phyloP scores from a whole-genome alignment of 2,113 vertebrate genomes.

The Eupsittula cactorum region DNA sequence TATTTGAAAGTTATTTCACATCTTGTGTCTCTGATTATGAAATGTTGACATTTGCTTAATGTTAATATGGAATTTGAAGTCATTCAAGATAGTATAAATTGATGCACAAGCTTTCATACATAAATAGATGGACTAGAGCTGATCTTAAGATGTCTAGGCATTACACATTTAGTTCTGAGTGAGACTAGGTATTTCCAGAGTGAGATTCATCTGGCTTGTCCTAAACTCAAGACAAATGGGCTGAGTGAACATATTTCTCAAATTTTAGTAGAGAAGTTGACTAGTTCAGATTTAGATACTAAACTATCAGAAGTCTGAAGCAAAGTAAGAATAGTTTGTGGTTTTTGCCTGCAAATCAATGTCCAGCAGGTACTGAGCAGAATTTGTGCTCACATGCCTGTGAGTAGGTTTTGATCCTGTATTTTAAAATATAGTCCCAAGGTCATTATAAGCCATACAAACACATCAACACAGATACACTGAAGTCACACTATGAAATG shows the following conservation, averaged over 20 bases:
- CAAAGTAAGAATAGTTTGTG: background rate
- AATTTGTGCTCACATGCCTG: background rate
- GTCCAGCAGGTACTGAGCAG: background rate
- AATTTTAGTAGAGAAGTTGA: background rate
- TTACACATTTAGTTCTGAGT: background rate
- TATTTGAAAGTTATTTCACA: background rate
- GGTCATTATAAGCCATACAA: background rate
- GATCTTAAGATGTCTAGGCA: rapidly evolving
- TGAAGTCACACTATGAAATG: background rate
- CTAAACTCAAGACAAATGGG: background rate
- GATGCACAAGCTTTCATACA: background rate
- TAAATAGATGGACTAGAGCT: background rate
- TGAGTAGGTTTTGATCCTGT: background rate
- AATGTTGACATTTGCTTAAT: background rate
- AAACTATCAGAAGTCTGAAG: background rate
- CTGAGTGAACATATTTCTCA: background rate
- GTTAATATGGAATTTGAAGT: background rate
- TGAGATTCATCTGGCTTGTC: background rate
- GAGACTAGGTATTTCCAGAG: background rate
- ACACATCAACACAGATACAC: background rate
- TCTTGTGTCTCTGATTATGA: background rate
- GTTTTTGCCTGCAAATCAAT: background rate
- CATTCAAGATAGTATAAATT: background rate
- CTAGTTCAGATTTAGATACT: background rate
- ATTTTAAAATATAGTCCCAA: background rate